Evolutionary conservation across 2,113 vertebrate genomes (phyloP).

Genomic region (Lophochroa leadbeateri): DNA sequence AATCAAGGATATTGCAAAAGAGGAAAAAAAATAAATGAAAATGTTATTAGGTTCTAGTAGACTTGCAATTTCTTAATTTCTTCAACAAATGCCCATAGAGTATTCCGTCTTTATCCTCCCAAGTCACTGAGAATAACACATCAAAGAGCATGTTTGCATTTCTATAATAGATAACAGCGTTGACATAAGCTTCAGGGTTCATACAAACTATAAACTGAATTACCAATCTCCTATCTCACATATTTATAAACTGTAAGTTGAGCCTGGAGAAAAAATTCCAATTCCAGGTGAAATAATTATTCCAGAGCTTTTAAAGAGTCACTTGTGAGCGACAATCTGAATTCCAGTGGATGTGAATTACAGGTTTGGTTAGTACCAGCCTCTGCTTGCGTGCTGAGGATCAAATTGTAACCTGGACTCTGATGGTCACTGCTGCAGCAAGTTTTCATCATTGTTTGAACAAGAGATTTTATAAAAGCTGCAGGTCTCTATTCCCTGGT

Average conservation of each 20-base stretch:
- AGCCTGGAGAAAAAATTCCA: conserved; percentile 58
- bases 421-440: not conserved
- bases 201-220: conserved; percentile 76
- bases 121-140: conserved; percentile 78
- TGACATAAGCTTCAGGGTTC: conserved; percentile 78
- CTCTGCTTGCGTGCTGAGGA: not conserved
- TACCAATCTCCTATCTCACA: conserved; percentile 72
- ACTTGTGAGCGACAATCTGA: not conserved
- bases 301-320: conserved; percentile 3
- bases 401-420: not conserved
- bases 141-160: conserved; percentile 81
- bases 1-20: conserved; percentile 21
- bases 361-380: not conserved
- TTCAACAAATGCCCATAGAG: conserved; percentile 62
- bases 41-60: conserved; percentile 44
- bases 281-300: conserved; percentile 68
- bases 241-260: conserved; percentile 77
- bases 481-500: not conserved
- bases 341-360: not conserved
- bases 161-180: conserved; percentile 78
- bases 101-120: conserved; percentile 74
- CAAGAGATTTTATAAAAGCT: not conserved
- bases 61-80: conserved; percentile 66
- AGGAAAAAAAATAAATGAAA: conserved; percentile 30
- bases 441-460: not conserved